Conservation (phyloP, 2,113 vertebrate species). For the Nycticebus coucang region DNA sequence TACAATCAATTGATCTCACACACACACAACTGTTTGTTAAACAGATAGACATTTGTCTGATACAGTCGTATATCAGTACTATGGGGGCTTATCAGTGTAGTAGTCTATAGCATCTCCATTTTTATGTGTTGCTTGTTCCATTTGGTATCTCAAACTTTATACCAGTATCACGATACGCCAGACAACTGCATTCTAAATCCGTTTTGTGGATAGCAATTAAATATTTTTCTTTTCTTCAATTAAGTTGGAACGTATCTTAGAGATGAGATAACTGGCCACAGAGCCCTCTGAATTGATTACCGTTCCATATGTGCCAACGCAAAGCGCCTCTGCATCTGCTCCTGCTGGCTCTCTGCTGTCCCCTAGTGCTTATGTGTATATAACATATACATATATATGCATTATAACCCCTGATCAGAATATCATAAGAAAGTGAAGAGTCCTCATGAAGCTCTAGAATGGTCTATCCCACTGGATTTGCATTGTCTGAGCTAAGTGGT, state of each 20-base stretch:
- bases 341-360: constrained; percentile 29
- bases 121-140: neutral
- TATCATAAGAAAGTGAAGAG: neutral
- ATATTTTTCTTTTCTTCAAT: neutral
- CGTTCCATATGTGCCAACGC: neutral
- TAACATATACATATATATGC: too few species aligned
- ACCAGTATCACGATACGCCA: neutral
- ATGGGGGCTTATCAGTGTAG: too few species aligned
- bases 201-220: neutral
- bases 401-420: neutral
- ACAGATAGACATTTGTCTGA: neutral
- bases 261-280: neutral
- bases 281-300: neutral
- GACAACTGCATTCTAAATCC: neutral
- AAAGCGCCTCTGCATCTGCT: neutral
- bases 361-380: constrained; percentile 24
- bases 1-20: neutral
- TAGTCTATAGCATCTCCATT: neutral
- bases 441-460: neutral
- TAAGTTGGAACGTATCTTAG: neutral
- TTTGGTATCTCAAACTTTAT: neutral
- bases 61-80: neutral
- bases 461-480: neutral
- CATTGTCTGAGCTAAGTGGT: neutral
- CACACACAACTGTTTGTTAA: neutral